These are phyloP conservation scores for Chrysomela aeneicollis DNA, from an alignment of 2,888 invertebrate genomes.

Conservation along the genomic window DNA sequence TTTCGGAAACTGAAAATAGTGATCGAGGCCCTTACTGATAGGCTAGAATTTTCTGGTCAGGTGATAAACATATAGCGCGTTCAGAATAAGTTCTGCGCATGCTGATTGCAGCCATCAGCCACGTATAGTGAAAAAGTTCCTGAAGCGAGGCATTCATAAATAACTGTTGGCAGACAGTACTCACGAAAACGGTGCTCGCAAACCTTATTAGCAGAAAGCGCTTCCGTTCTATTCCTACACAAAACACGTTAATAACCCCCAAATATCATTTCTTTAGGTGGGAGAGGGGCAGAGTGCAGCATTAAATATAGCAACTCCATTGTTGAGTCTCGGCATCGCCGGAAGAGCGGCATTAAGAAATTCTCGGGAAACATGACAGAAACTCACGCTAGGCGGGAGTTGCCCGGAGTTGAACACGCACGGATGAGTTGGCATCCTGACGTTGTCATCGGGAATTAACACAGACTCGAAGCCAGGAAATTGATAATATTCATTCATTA, in stretches of 20 bases:
- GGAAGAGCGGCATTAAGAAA: conserved; percentile 43
- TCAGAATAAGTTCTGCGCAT: too few species aligned
- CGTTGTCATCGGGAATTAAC: not conserved
- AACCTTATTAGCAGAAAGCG: conserved; percentile 20
- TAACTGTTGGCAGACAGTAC: not conserved
- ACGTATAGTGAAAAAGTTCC: too few species aligned
- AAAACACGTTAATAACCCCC: conserved; percentile 28
- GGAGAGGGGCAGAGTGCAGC: conserved; percentile 37
- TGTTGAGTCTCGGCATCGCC: conserved; percentile 39
- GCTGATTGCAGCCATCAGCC: too few species aligned
- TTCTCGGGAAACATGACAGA: conserved; percentile 37
- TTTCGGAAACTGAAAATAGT: too few species aligned
- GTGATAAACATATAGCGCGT: too few species aligned
- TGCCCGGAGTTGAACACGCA: conserved; percentile 18
- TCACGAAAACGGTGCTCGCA: not conserved
- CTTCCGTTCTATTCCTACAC: conserved; percentile 17
- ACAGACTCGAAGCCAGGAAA: not conserved
- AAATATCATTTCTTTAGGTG: conserved; percentile 36
- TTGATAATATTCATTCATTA: not conserved
- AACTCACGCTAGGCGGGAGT: conserved; percentile 36
- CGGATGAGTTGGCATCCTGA: not conserved
- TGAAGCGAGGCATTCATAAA: too few species aligned
- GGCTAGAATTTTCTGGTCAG: too few species aligned
- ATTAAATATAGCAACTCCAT: conserved; percentile 43
- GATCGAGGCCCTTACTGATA: too few species aligned